Evolutionary conservation across 1,140 invertebrate genomes (phyloP).

Genomic region (Drosophila eugracilis): DNA sequence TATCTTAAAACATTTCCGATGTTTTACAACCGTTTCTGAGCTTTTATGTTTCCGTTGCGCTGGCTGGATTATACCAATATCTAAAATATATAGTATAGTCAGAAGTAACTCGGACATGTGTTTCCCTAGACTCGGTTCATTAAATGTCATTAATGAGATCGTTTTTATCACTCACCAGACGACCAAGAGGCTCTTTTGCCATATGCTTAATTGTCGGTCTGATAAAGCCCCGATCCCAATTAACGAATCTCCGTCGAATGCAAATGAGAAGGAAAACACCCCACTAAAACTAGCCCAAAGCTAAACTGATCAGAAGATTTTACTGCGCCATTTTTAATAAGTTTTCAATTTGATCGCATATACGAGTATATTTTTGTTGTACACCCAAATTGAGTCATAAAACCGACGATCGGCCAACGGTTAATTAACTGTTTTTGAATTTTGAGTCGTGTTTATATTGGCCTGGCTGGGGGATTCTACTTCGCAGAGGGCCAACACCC

Average conservation of each 20-base stretch:
- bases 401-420: conserved; percentile 50
- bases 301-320: conserved; percentile 20
- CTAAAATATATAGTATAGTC: conserved; percentile 3
- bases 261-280: conserved; percentile 59
- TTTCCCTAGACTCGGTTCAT: conserved; percentile 41
- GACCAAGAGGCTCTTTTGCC: conserved; percentile 52
- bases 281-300: conserved; percentile 2
- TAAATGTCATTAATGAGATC: conserved; percentile 66
- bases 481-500: conserved; percentile 62
- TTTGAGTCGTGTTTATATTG: conserved; percentile 33
- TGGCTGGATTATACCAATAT: conserved; percentile 37
- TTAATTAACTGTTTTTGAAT: conserved; percentile 73
- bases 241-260: conserved; percentile 76
- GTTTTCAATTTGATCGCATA: conserved; percentile 74
- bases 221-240: conserved; percentile 65
- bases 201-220: conserved; percentile 64
- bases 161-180: conserved; percentile 63
- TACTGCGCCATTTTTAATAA: conserved; percentile 68
- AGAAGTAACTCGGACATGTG: conserved; percentile 28
- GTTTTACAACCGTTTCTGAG: conserved; percentile 62
- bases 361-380: conserved; percentile 67
- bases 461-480: conserved; percentile 34
- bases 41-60: conserved; percentile 72
- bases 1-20: conserved; percentile 66
- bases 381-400: conserved; percentile 76